Conservation (phyloP, 2,113 vertebrate species). For the Halichoerus grypus region DNA sequence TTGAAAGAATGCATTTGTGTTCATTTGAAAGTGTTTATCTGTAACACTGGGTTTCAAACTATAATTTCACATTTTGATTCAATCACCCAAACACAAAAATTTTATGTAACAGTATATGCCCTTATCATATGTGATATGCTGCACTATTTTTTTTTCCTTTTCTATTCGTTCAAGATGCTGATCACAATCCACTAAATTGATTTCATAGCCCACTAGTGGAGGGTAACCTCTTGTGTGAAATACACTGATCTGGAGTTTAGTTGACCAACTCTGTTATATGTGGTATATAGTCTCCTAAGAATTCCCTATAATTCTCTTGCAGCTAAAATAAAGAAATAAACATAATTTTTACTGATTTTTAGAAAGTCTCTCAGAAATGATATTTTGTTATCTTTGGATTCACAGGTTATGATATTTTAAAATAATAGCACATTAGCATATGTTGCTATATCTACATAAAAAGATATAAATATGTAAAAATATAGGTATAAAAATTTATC, state of each 20-base stretch:
- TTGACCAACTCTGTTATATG: not conserved
- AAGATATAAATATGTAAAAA: not conserved
- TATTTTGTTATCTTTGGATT: not conserved
- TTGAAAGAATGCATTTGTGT: not conserved
- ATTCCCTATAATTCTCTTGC: not conserved
- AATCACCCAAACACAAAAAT: not conserved
- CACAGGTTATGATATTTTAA: not conserved
- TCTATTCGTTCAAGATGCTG: not conserved
- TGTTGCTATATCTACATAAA: not conserved
- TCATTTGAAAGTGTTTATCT: not conserved
- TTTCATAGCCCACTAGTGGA: not conserved
- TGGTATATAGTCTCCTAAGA: not conserved
- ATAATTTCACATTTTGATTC: not conserved
- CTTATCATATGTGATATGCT: not conserved
- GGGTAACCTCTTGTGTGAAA: not conserved
- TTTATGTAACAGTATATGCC: not conserved
- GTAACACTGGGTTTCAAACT: not conserved
- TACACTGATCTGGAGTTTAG: not conserved
- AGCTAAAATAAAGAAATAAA: not conserved
- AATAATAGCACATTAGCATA: not conserved
- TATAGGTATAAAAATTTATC: not conserved
- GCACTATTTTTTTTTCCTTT: not conserved
- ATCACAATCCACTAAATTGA: not conserved
- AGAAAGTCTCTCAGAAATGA: not conserved
- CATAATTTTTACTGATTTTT: not conserved